Conservation (phyloP, 1,140 invertebrate genomes). For the Nephotettix cincticeps region DNA sequence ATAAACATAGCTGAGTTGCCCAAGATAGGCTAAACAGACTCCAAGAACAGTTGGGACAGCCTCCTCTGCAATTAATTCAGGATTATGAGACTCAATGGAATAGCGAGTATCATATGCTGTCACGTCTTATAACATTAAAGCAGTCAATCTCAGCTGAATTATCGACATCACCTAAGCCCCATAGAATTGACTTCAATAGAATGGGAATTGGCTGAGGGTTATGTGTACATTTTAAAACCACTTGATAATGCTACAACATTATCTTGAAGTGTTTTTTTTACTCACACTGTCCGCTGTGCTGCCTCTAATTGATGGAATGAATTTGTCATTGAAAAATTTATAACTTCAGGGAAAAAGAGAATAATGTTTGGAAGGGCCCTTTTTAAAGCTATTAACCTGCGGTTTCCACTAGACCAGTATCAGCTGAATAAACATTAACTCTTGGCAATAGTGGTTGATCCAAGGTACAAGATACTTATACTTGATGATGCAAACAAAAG, state of each 20-base stretch:
- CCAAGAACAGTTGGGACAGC: constrained; percentile 16
- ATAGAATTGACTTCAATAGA: constrained; percentile 3
- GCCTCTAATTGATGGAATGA: too few species aligned
- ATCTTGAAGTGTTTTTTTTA: not conserved
- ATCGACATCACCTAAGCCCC: not conserved
- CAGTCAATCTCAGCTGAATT: constrained; percentile 11
- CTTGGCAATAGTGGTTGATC: too few species aligned
- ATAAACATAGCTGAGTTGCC: constrained; percentile 7
- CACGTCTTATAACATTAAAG: constrained; percentile 13
- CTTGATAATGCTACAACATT: not conserved
- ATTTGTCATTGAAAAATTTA: too few species aligned
- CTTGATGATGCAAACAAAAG: too few species aligned
- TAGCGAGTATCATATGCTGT: constrained; percentile 16
- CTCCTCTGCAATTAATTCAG: constrained; percentile 17
- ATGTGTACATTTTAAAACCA: constrained; percentile 2
- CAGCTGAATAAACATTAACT: too few species aligned
- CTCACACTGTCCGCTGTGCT: too few species aligned
- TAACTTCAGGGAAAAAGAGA: too few species aligned
- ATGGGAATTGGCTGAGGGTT: constrained; percentile 3
- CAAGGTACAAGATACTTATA: too few species aligned
- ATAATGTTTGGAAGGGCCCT: too few species aligned
- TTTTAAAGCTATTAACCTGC: too few species aligned
- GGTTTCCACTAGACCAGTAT: too few species aligned
- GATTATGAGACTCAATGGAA: constrained; percentile 23
- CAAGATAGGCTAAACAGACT: not conserved